These are phyloP conservation scores for Corythornis vintsioides DNA, from an alignment of 2,113 vertebrate species.

Conservation along the genomic window DNA sequence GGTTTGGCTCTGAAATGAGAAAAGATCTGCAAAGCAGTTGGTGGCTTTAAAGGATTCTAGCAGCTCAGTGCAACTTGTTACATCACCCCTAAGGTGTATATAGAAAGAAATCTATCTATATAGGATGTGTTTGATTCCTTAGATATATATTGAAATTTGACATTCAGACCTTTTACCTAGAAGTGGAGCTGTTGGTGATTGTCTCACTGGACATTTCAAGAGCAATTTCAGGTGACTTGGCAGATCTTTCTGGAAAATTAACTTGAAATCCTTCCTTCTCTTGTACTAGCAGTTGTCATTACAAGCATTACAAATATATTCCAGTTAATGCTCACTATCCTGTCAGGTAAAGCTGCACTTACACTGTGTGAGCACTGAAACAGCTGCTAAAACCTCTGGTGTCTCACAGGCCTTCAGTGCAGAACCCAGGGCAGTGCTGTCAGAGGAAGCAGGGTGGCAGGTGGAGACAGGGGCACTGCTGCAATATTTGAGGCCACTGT, in stretches of 20 bases:
- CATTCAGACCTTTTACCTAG: neutral
- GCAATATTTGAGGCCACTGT: neutral
- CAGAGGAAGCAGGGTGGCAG: neutral
- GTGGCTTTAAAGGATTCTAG: neutral
- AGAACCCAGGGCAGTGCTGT: neutral
- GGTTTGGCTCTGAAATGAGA: neutral
- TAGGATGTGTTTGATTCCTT: neutral
- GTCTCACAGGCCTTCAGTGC: neutral
- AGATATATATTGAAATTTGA: neutral
- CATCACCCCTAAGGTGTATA: rapidly evolving
- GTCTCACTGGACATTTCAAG: neutral
- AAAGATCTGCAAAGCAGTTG: neutral
- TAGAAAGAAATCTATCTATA: too few relatives aligned
- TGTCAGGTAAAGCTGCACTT: neutral
- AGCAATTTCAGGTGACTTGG: neutral
- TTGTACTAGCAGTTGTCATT: neutral
- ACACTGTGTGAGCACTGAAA: neutral
- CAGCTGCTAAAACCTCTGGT: neutral
- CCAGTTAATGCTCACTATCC: neutral
- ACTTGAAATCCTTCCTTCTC: neutral
- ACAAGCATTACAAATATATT: neutral
- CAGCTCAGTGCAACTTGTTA: neutral
- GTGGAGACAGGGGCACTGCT: neutral
- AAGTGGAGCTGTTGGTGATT: neutral
- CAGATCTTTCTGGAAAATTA: neutral